These are phyloP conservation scores for Ptychochromis oligacanthus DNA, from an alignment of 2,113 vertebrate genomes.

Conservation along the genomic window DNA sequence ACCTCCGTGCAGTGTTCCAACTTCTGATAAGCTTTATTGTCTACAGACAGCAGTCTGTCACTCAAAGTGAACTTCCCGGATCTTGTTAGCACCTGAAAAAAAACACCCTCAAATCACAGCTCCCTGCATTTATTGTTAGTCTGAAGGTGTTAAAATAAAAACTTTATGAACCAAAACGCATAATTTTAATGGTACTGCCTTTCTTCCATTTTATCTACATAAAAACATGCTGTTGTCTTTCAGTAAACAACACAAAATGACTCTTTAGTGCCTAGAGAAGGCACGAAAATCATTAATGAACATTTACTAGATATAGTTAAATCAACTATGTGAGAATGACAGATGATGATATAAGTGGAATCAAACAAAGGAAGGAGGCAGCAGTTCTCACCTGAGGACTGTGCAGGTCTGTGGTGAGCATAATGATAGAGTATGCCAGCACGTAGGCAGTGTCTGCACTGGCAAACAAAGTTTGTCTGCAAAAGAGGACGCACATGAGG, in stretches of 20 bases:
- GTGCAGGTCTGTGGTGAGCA: conserved; percentile 98
- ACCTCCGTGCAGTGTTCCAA: not conserved
- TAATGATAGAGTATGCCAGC: conserved; percentile 96
- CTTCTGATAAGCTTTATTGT: not conserved
- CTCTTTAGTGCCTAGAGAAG: not conserved
- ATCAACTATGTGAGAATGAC: not conserved
- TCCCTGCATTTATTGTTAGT: not conserved
- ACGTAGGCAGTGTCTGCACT: conserved; percentile 99
- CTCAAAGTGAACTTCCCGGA: too few species aligned
- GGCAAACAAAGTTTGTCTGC: conserved; percentile 95
- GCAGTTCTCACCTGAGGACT: conserved; percentile 89
- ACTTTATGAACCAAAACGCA: not conserved
- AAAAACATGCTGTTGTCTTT: not conserved
- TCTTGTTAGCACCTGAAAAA: not conserved
- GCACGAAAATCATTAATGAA: not conserved
- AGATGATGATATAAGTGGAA: not conserved
- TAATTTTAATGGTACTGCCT: not conserved
- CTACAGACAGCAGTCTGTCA: too few species aligned
- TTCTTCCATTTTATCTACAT: not conserved
- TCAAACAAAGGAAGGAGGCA: not conserved
- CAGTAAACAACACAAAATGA: not conserved
- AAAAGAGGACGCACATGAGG: not conserved
- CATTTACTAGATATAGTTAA: not conserved
- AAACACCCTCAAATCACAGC: too few species aligned
- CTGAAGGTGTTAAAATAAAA: not conserved